A percentile compares a stretch with the other conserved stretches of the same genome.
These are phyloP conservation scores for Brachionus manjavacas DNA, from an alignment of 1,140 invertebrate genomes.

Conservation along the genomic window DNA sequence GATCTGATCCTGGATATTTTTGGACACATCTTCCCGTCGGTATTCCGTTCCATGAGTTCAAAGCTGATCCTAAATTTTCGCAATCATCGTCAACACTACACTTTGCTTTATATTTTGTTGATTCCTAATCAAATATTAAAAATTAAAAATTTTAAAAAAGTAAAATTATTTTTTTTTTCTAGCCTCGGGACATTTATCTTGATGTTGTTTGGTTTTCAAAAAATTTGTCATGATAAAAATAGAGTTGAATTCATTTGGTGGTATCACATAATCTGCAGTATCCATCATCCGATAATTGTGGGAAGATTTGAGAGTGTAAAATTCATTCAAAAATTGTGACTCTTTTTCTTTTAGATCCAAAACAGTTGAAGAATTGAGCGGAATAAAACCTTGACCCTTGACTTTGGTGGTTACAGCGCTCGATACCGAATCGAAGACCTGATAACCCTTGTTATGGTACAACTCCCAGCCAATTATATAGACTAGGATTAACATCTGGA, in stretches of 20 bases:
- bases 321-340: not conserved
- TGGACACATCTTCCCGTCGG: conserved; percentile 26
- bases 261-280: conserved; percentile 59
- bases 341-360: not conserved
- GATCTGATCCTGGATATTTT: not conserved
- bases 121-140: not conserved
- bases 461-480: conserved; percentile 61
- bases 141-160: not conserved
- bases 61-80: conserved; percentile 10
- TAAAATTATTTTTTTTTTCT: no score
- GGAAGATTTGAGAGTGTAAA: not conserved
- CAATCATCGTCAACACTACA: not conserved
- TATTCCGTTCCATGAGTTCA: conserved; percentile 36
- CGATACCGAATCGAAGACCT: conserved; percentile 57
- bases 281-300: conserved; percentile 9
- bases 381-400: conserved; percentile 53
- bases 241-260: conserved; percentile 61
- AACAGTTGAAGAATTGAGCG: not conserved
- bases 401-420: conserved; percentile 61
- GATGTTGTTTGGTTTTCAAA: conserved; percentile 59
- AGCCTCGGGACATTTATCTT: conserved; percentile 57
- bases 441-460: conserved; percentile 61
- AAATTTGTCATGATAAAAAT: conserved; percentile 63
- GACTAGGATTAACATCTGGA: conserved; percentile 58
- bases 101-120: not conserved